Evolutionary conservation across 2,888 invertebrate genomes (phyloP), one percentile per base, ranked within the genome.

Genomic region (Acanthosepion esculentum): DNA sequence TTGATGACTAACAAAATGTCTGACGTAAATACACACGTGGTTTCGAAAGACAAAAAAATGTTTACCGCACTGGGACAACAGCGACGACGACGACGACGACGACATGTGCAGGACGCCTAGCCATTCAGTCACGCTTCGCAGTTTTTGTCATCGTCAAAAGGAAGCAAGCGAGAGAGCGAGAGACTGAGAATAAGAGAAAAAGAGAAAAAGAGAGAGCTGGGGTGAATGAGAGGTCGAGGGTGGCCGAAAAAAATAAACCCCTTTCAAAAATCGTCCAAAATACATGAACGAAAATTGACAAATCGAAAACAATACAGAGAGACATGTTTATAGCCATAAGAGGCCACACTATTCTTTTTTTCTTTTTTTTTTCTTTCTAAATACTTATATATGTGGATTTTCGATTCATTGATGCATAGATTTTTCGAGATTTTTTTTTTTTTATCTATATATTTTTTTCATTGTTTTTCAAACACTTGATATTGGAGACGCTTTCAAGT

Each of bases 11-110:
- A 12, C n/a, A 33, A 15, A 18, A 78, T 78, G 15, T 78, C 78
- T 78, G 78, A n/a, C 78, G 78, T 78, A 33, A 78, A 78, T 78
- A n/a, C 78, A 78, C 78, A 78, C n/a, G 78, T 78, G 78, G 78
- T 78, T 78, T 78, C 15, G 3, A 33, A 78, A n/a, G 33, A 78
- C n/a, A 78, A 29, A 78, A 78, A 78, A 78, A 78, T 0, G 78
- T 78, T 78, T 12, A 15, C 12, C n/a, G 33, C 33, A 1, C 33
- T n/a, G 78, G 78, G 78, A 78, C n/a, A 78, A 41, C 41, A 41
- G 29, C 78, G n/a, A 26, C n/a, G n/a, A n/a, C 78, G n/a, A 78
- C 78, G n/a, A 78, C 78, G n/a, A 78, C 64, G 29, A n/a, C 78
- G 78, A 78, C n/a, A 15, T 78, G 78, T n/a, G 78, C 78, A n/a